Evolutionary conservation across 2,113 vertebrate genomes (phyloP).

Genomic region (Semnornis frantzii): DNA sequence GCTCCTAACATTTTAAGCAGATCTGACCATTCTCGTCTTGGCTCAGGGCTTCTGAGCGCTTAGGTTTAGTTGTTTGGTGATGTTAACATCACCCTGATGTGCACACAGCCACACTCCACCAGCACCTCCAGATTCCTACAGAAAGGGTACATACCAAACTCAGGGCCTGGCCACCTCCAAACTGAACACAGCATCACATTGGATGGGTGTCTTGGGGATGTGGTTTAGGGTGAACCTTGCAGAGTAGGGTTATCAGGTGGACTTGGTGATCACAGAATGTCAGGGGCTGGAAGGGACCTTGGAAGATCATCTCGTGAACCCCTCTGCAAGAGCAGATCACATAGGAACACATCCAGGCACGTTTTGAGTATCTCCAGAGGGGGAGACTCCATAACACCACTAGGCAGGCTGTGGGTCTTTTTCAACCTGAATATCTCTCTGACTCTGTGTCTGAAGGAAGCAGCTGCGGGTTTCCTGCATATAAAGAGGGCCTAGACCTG

Average conservation of each 20-base stretch:
- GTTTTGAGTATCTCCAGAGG: no score
- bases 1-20: neutral
- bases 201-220: no score
- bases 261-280: no score
- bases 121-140: neutral
- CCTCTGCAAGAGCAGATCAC: no score
- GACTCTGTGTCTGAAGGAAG: neutral
- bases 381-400: no score
- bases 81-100: neutral
- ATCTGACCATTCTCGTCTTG: fast-evolving
- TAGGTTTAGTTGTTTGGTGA: neutral
- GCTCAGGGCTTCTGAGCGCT: neutral
- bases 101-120: neutral
- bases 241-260: no score
- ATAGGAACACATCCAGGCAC: no score
- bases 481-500: neutral
- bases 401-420: no score
- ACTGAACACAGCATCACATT: neutral
- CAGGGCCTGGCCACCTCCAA: neutral
- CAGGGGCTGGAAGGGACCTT: no score
- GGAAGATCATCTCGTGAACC: no score
- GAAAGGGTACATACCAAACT: neutral
- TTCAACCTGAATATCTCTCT: no score
- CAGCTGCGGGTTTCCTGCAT: neutral
- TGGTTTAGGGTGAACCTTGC: no score